Evolutionary conservation across 2,797 vertebrate genomes (phyloP).

Genomic region (Rhynchotus rufescens): DNA sequence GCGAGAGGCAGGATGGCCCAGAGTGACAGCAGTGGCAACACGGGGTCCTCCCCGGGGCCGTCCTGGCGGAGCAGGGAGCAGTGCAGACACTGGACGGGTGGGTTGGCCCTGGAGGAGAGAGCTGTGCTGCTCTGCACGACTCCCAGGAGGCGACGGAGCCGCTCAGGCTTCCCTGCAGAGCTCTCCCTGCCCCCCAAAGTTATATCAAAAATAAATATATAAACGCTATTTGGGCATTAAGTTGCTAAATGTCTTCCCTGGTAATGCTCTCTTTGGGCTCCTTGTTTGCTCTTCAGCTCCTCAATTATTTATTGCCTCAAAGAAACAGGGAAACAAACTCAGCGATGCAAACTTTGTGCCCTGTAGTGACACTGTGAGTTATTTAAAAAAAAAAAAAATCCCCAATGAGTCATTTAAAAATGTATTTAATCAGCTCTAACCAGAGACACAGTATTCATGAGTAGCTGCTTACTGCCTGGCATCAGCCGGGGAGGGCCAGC

Average conservation of each 20-base stretch:
- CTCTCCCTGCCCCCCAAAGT: not conserved
- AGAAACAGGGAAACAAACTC: slow-evolving; percentile 26
- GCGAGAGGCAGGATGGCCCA: too few species aligned
- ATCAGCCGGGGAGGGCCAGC: fast-evolving
- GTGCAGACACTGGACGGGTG: too few species aligned
- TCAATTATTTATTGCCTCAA: slow-evolving; percentile 37
- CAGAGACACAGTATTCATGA: not conserved
- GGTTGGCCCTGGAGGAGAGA: too few species aligned
- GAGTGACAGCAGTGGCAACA: too few species aligned
- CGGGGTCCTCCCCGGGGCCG: too few species aligned
- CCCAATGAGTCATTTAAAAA: slow-evolving; percentile 40
- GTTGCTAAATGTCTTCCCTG: not conserved
- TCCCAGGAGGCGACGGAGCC: too few species aligned
- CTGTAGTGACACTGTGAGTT: not conserved
- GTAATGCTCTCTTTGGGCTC: not conserved
- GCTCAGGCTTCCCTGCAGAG: not conserved
- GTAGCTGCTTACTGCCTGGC: not conserved
- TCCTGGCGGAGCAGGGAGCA: too few species aligned
- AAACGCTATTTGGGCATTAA: not conserved
- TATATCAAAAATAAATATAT: not conserved
- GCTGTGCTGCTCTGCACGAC: too few species aligned
- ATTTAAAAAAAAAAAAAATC: slow-evolving; percentile 28
- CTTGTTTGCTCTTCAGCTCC: slow-evolving; percentile 24
- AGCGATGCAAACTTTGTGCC: slow-evolving; percentile 28
- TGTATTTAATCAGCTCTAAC: slow-evolving; percentile 41